phyloP scores from a whole-genome alignment of 2,888 invertebrate genomes.

The Trichopoda pennipes region DNA sequence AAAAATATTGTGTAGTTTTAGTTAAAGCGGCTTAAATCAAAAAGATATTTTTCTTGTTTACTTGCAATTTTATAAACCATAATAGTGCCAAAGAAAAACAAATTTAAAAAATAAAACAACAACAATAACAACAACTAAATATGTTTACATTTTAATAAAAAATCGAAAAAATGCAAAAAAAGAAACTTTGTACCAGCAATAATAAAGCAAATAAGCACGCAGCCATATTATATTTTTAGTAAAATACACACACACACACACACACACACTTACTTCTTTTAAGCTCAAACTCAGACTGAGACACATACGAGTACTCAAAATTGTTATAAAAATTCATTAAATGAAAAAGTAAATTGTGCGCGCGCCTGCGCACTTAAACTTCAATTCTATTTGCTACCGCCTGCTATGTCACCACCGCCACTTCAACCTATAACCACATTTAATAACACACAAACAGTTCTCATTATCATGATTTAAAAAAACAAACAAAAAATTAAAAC shows the following conservation, averaged over 20 bases:
- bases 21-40: constrained; percentile 65
- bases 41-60: constrained; percentile 50
- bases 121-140: constrained; percentile 28
- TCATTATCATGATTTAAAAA: constrained; percentile 49
- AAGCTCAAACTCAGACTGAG: constrained; percentile 16
- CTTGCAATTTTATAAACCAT: constrained; percentile 32
- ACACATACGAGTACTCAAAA: constrained; percentile 14
- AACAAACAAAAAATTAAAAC: constrained; percentile 21
- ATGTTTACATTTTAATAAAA: constrained; percentile 29
- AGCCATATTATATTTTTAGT: constrained; percentile 1
- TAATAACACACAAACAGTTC: background rate
- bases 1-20: constrained; percentile 58
- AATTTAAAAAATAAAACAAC: no score
- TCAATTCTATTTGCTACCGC: constrained; percentile 45
- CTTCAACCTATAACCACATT: background rate
- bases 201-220: constrained; percentile 29
- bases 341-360: constrained; percentile 45
- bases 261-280: constrained; percentile 8
- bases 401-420: constrained; percentile 2
- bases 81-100: constrained; percentile 5
- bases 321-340: constrained; percentile 31
- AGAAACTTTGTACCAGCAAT: background rate
- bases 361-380: constrained; percentile 66
- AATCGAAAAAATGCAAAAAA: constrained; percentile 1
- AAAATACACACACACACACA: background rate